Evolutionary conservation across 2,113 vertebrate species (phyloP).

Genomic region (Tragulus kanchil): DNA sequence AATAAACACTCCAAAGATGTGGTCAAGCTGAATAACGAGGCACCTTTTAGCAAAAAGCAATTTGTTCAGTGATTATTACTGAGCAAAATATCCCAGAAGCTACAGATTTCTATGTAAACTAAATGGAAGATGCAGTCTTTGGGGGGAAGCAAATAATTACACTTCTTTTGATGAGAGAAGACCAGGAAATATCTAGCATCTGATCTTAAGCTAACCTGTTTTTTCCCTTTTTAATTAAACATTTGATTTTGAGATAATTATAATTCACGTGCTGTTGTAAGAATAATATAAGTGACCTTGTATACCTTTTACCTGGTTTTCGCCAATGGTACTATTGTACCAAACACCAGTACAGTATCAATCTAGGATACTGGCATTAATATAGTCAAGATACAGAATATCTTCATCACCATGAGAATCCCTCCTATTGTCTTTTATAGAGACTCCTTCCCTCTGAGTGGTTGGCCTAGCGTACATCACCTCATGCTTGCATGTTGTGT

Average conservation of each 20-base stretch:
- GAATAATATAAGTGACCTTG: not conserved
- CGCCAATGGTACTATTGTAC: not conserved
- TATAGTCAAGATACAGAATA: not conserved
- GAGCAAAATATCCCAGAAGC: not conserved
- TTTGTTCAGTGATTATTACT: not conserved
- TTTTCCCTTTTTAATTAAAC: not conserved
- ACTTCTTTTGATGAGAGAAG: not conserved
- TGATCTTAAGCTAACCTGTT: not conserved
- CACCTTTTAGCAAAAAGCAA: not conserved
- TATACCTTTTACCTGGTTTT: not conserved
- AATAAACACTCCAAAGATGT: not conserved
- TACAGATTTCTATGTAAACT: conserved; percentile 42
- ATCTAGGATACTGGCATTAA: not conserved
- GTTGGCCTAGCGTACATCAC: fast-evolving
- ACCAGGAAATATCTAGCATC: not conserved
- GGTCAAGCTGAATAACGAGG: not conserved
- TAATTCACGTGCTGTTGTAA: conserved; percentile 1
- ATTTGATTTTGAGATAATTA: conserved; percentile 59
- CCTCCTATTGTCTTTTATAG: not conserved
- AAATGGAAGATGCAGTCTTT: conserved; percentile 31
- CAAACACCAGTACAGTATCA: not conserved
- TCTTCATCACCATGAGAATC: not conserved
- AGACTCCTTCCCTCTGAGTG: not conserved
- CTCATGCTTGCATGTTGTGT: fast-evolving
- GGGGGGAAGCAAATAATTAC: not conserved